Base-by-base conservation (phyloP, 2,888 invertebrate species). In the Aspidiotus rigidus region DNA sequence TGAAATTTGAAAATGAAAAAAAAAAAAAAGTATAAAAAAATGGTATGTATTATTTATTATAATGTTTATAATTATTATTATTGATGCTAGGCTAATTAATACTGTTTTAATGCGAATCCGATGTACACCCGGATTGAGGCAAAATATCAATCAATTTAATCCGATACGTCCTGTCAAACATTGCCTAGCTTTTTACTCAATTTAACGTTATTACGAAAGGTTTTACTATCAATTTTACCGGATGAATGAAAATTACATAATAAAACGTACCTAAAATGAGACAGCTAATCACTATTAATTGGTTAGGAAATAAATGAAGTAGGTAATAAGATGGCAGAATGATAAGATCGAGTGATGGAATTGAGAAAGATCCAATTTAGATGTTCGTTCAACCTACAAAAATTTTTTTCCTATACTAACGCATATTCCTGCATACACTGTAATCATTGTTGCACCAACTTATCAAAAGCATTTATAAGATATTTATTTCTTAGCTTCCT, bases 391-490 rank as follows among this genome's bases (percentile, higher is more conserved):
- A 59, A 59, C 16, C 28, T 28, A 59, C 59, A 28, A 28, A 59
- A 59, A 39, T 10, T 59, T 13, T 39, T 39, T n/a, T 59, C 39
- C 39, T 39, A 7, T 59, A 59, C 56, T 56, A 56, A 56, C 16
- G 17, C 17, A 16, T 56, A 56, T 15, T 17, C 16, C 17, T 56
- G 16, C 56, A 56, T 56, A 15, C 56, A 16, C 56, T 10, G 59
- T 59, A 59, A 59, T 59, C 59, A 59, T 59, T 59, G 16, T 59
- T 28, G 39, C 16, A 28, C n/a, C n/a, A 49, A 49, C n/a, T 11
- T 49, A 49, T 49, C 49, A 49, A 49, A 49, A 49, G 49, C 49
- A 49, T 49, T 49, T 49, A 49, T 49, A 49, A 49, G 10, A 13
- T 49, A 49, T 49, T 28, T 28, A 28, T 28, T 28, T 5, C 28